These are phyloP conservation scores for Herpailurus yagouaroundi DNA, from an alignment of 2,113 vertebrate species.

Conservation along the genomic window DNA sequence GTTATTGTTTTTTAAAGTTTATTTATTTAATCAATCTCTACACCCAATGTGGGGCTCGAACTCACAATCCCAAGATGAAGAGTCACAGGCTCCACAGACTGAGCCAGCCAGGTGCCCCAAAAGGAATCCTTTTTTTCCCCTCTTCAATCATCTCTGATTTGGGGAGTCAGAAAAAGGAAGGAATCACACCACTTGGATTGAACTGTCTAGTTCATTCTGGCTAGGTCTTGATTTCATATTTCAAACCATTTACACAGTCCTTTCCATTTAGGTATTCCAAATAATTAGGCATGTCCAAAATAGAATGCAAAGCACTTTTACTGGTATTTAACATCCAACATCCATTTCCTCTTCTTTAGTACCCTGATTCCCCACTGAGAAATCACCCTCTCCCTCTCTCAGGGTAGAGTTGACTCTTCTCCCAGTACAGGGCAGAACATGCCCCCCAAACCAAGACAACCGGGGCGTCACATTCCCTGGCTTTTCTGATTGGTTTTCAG, in stretches of 20 bases:
- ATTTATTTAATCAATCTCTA: not conserved
- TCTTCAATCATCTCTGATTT: not conserved
- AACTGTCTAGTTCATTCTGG: not conserved
- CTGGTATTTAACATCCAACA: not conserved
- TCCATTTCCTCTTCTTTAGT: not conserved
- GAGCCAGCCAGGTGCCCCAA: not conserved
- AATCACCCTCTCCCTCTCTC: not conserved
- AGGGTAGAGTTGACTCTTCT: not conserved
- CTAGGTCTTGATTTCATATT: not conserved
- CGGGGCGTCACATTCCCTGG: not conserved
- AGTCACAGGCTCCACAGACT: not conserved
- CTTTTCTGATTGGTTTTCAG: slow-evolving; percentile 45
- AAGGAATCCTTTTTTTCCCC: not conserved
- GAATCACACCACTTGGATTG: not conserved
- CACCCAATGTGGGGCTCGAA: not conserved
- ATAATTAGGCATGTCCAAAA: not conserved
- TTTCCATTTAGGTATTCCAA: slow-evolving; percentile 5
- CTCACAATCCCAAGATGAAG: not conserved
- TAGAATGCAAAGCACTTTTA: not conserved
- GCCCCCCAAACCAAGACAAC: not conserved
- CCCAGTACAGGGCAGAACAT: not conserved
- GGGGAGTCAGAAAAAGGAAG: not conserved
- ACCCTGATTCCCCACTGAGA: not conserved
- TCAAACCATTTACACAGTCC: slow-evolving; percentile 3
- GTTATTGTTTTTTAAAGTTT: not conserved